These are phyloP conservation scores for Seladonia tumulorum DNA, from an alignment of 2,888 invertebrate species.

Conservation along the genomic window DNA sequence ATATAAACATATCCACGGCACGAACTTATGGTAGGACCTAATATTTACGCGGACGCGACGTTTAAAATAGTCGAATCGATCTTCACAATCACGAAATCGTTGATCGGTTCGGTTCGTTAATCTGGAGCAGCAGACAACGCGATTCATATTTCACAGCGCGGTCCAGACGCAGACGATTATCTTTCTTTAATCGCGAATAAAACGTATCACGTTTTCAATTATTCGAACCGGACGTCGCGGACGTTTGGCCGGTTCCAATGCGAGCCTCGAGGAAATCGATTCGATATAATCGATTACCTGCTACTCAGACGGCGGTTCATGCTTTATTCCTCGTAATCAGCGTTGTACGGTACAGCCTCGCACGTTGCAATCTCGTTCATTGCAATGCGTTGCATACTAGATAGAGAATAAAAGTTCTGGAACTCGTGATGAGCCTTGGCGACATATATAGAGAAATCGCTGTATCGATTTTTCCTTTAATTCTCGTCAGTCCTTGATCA, in stretches of 20 bases:
- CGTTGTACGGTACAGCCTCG: neutral
- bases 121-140: neutral
- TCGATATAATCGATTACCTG: conserved; percentile 10
- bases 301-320: neutral
- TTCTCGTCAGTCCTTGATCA: too few species aligned
- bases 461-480: too few species aligned
- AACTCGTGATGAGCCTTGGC: too few species aligned
- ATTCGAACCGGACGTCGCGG: neutral
- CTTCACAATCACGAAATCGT: conserved; percentile 45
- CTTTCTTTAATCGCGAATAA: conserved; percentile 1
- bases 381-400: neutral
- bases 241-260: neutral
- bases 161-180: neutral
- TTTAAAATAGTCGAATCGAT: conserved; percentile 58
- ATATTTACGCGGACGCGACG: conserved; percentile 35
- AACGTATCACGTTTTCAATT: conserved; percentile 20
- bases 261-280: conserved; percentile 1
- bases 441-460: too few species aligned
- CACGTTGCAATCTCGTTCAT: neutral
- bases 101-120: neutral
- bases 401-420: too few species aligned
- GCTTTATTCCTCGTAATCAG: neutral
- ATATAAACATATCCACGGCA: too few species aligned
- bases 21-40: too few species aligned
- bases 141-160: conserved; percentile 13